Percentiles rank a stretch among this genome's conserved stretches.
These are phyloP conservation scores for Equus quagga DNA, from an alignment of 2,113 vertebrate genomes.

Conservation along the genomic window DNA sequence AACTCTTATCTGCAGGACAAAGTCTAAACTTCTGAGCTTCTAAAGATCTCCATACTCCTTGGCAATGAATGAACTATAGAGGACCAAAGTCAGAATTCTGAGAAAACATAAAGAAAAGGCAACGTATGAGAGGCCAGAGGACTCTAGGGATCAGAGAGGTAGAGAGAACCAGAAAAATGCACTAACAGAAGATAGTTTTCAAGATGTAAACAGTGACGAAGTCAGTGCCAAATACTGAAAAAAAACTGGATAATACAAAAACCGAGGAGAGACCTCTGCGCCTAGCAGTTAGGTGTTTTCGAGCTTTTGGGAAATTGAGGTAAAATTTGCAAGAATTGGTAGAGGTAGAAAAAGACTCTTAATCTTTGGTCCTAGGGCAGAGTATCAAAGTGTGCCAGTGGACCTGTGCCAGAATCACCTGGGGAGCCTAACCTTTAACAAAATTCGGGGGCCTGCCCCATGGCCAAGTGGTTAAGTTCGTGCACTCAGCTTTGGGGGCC, in stretches of 20 bases:
- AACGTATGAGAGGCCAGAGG: background rate
- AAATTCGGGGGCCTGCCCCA: background rate
- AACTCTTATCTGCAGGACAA: background rate
- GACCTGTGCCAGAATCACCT: background rate
- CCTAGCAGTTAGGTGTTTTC: background rate
- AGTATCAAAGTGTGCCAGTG: background rate
- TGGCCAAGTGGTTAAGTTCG: too few relatives aligned
- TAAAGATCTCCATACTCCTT: background rate
- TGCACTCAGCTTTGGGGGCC: too few relatives aligned
- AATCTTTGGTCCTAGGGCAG: background rate
- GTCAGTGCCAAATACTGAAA: background rate
- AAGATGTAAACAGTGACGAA: background rate
- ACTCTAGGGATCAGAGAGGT: background rate
- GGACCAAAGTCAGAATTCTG: background rate
- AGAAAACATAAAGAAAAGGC: background rate
- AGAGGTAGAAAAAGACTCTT: background rate
- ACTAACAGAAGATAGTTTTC: slow-evolving; percentile 37
- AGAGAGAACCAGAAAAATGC: background rate
- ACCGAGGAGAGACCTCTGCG: background rate
- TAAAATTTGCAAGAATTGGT: background rate
- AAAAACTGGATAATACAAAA: background rate
- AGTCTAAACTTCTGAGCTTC: slow-evolving; percentile 38
- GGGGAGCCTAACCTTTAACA: background rate
- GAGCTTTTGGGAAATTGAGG: background rate
- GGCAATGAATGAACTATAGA: background rate